phyloP scores from a whole-genome alignment of 2,113 vertebrate genomes.

The Deroptyus accipitrinus region DNA sequence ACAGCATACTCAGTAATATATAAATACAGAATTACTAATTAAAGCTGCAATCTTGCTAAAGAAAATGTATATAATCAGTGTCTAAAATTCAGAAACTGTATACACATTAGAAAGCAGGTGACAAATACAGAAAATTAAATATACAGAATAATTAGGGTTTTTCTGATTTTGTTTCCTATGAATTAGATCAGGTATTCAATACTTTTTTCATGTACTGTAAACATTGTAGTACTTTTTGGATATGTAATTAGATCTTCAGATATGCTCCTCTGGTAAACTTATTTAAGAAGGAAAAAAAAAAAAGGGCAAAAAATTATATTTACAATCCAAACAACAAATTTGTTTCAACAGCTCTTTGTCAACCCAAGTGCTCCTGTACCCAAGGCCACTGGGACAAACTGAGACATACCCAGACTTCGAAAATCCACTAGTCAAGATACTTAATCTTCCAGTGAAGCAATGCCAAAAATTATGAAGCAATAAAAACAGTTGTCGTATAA shows the following conservation, averaged over 20 bases:
- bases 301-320: background rate
- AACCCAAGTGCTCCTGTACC: slow-evolving; percentile 10
- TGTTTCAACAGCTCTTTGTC: slow-evolving; percentile 38
- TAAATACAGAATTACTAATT: background rate
- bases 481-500: slow-evolving; percentile 3
- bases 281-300: background rate
- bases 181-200: background rate
- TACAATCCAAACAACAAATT: background rate
- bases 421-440: slow-evolving; percentile 39
- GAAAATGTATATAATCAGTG: background rate
- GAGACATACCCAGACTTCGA: slow-evolving; percentile 27
- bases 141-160: background rate
- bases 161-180: background rate
- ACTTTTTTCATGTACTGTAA: background rate
- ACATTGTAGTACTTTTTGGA: background rate
- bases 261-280: background rate
- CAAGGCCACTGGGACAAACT: slow-evolving; percentile 14
- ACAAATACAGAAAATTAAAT: background rate
- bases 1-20: background rate
- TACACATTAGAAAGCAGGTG: background rate
- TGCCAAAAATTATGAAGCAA: background rate
- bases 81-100: background rate
- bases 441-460: slow-evolving; percentile 35
- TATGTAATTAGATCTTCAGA: background rate
- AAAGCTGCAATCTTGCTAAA: background rate